Evolutionary conservation across 2,888 invertebrate species (phyloP).

Genomic region (Iselma pallidipennis): DNA sequence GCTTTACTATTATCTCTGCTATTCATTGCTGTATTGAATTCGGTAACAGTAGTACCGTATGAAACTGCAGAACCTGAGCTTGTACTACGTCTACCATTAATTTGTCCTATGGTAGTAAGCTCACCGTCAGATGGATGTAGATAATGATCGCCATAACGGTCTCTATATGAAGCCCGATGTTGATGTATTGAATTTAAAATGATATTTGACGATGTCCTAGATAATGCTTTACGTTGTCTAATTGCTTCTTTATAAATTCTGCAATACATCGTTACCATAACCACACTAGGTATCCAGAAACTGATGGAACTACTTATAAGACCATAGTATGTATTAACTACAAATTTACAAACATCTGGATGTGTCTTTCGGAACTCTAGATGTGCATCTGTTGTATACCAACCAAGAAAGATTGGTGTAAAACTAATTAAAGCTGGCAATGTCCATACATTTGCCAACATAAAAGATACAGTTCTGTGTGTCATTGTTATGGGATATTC

Average conservation of each 20-base stretch:
- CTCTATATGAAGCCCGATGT: conserved; percentile 71
- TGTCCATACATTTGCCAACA: conserved; percentile 90
- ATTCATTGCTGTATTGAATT: conserved; percentile 51
- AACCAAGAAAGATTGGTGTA: conserved; percentile 90
- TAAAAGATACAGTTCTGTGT: conserved; percentile 74
- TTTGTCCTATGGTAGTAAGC: conserved; percentile 58
- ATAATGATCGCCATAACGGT: conserved; percentile 57
- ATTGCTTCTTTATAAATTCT: conserved; percentile 83
- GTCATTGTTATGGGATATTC: conserved; percentile 94
- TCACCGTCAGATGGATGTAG: conserved; percentile 66
- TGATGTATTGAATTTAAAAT: conserved; percentile 83
- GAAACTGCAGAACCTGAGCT: conserved; percentile 60
- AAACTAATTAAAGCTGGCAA: conserved; percentile 91
- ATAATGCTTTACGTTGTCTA: conserved; percentile 78
- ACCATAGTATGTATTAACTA: conserved; percentile 85
- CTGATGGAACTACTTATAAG: conserved; percentile 88
- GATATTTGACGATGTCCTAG: conserved; percentile 84
- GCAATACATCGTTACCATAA: conserved; percentile 92
- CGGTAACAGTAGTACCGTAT: conserved; percentile 58
- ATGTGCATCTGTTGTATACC: conserved; percentile 71
- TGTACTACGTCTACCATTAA: conserved; percentile 64
- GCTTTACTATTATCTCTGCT: conserved; percentile 63
- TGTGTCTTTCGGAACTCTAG: conserved; percentile 61
- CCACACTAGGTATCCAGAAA: conserved; percentile 91
- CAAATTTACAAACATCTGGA: conserved; percentile 80